phyloP scores from a whole-genome alignment of 2,113 vertebrate species.

The Physeter macrocephalus region DNA sequence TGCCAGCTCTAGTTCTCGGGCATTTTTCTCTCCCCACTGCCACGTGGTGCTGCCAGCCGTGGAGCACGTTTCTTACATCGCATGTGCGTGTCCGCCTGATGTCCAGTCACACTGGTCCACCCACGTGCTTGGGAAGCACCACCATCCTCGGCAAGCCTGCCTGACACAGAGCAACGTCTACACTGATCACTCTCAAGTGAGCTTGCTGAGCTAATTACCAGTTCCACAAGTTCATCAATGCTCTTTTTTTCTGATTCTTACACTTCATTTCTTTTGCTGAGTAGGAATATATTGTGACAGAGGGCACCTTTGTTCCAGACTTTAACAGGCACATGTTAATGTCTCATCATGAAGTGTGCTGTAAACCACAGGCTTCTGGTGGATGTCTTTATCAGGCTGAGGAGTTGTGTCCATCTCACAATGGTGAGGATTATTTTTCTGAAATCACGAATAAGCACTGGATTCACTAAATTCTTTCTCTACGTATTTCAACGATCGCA shows the following conservation, averaged over 20 bases:
- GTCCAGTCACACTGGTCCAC: background rate
- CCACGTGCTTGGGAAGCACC: background rate
- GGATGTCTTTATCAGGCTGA: background rate
- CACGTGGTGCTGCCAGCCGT: background rate
- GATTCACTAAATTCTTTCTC: background rate
- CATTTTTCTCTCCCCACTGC: background rate
- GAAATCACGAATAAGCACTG: background rate
- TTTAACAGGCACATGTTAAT: background rate
- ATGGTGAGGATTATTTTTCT: background rate
- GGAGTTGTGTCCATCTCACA: background rate
- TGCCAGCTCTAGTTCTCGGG: background rate
- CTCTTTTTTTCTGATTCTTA: background rate
- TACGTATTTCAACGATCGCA: background rate
- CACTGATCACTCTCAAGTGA: background rate
- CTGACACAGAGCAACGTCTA: background rate
- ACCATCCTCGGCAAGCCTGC: background rate
- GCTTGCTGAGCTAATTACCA: background rate
- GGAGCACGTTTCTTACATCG: rapidly evolving
- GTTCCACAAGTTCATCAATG: background rate
- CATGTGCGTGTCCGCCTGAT: background rate
- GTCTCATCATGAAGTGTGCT: background rate
- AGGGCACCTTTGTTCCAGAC: background rate
- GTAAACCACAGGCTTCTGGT: background rate
- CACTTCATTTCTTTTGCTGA: background rate
- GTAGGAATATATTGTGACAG: background rate